Percentiles rank a stretch among this genome's conserved stretches.
phyloP scores from a whole-genome alignment of 1,140 invertebrate genomes.

The Drosophila virilis region DNA sequence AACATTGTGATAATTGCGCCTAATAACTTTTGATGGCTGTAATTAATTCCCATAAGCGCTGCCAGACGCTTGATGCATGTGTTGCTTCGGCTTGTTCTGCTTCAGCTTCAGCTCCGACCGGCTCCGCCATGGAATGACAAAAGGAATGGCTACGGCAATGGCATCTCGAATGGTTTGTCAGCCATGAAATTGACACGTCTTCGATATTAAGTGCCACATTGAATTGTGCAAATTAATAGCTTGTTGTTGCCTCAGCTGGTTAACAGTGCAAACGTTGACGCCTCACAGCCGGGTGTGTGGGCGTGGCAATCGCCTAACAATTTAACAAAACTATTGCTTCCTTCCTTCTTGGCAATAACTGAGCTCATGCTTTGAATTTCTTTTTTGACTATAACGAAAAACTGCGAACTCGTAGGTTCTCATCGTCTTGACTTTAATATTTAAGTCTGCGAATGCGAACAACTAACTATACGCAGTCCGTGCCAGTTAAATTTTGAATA shows the following conservation, averaged over 20 bases:
- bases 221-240: slow-evolving; percentile 79
- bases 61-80: slow-evolving; percentile 35
- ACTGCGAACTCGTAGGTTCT: too few relatives aligned
- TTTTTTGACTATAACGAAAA: too few relatives aligned
- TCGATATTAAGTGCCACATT: slow-evolving; percentile 81
- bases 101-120: slow-evolving; percentile 1
- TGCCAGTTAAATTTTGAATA: neutral
- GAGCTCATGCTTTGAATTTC: too few relatives aligned
- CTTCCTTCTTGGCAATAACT: too few relatives aligned
- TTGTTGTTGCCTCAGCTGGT: slow-evolving; percentile 12
- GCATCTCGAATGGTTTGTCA: slow-evolving; percentile 64
- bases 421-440: too few relatives aligned
- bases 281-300: neutral
- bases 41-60: slow-evolving; percentile 77
- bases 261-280: neutral
- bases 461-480: too few relatives aligned
- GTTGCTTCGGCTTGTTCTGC: neutral
- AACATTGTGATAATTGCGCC: slow-evolving; percentile 78
- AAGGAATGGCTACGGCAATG: slow-evolving; percentile 29
- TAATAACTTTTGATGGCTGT: slow-evolving; percentile 83
- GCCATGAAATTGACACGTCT: slow-evolving; percentile 81
- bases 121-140: neutral
- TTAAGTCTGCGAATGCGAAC: neutral
- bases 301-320: slow-evolving; percentile 3
- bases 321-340: neutral